Conservation (phyloP, 2,888 invertebrate genomes). For the Sphaerophoria rueppellii region DNA sequence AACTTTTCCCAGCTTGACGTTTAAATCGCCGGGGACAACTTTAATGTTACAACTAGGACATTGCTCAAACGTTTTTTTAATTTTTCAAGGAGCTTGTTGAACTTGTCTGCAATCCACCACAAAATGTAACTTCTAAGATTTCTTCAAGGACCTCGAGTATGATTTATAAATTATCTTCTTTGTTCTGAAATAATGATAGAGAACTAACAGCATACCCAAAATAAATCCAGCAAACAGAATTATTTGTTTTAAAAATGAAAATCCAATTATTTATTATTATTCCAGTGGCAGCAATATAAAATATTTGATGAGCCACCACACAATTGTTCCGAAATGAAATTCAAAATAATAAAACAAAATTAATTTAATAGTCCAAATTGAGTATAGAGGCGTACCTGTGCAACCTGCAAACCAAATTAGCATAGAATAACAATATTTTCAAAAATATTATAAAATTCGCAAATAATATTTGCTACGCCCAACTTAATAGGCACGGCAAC, state of each 20-base stretch:
- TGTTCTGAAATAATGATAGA: too few species aligned
- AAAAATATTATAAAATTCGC: conserved; percentile 16
- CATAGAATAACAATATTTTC: conserved; percentile 30
- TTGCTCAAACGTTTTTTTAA: too few species aligned
- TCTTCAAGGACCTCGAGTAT: too few species aligned
- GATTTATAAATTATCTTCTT: too few species aligned
- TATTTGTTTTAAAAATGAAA: not conserved
- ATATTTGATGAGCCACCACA: not conserved
- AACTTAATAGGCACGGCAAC: not conserved
- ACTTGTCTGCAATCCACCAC: too few species aligned
- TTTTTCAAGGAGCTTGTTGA: too few species aligned
- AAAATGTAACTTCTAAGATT: too few species aligned
- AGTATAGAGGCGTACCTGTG: not conserved
- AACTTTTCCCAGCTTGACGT: too few species aligned
- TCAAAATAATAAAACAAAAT: conserved; percentile 2
- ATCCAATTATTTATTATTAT: not conserved
- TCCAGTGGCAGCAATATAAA: not conserved
- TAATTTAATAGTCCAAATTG: not conserved
- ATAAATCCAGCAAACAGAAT: not conserved
- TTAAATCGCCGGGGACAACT: too few species aligned
- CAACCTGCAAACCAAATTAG: conserved; percentile 18
- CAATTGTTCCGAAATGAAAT: not conserved
- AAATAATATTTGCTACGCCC: conserved; percentile 1
- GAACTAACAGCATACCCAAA: not conserved
- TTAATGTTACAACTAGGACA: too few species aligned